Evolutionary conservation across 2,113 vertebrate genomes (phyloP).

Genomic region (Onychostoma macrolepis): DNA sequence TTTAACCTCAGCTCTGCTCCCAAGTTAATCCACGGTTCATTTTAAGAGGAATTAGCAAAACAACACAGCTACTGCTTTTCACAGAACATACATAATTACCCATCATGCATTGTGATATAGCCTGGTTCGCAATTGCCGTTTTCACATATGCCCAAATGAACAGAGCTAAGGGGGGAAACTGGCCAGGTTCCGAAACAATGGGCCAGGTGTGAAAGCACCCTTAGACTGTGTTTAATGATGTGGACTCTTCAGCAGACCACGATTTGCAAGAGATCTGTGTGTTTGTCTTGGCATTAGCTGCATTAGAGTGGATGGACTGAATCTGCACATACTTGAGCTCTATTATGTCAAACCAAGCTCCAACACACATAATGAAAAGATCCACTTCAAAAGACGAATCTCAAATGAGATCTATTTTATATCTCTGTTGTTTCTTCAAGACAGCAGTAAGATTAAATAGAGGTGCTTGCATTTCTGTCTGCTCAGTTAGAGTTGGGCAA

Average conservation of each 20-base stretch:
- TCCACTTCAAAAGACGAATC: background rate
- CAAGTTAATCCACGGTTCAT: too few species aligned
- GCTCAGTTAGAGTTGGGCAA: background rate
- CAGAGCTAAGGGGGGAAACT: too few species aligned
- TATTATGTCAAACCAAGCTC: background rate
- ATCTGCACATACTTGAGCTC: background rate
- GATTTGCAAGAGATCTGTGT: constrained; percentile 12
- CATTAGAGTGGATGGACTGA: background rate
- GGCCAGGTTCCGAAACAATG: too few species aligned
- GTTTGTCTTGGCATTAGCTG: background rate
- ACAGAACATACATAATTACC: too few species aligned
- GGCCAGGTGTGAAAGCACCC: too few species aligned
- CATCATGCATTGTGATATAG: too few species aligned
- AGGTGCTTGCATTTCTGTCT: background rate
- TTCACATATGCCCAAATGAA: too few species aligned
- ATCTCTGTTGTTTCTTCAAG: background rate
- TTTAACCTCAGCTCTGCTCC: too few species aligned
- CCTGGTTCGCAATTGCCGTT: too few species aligned
- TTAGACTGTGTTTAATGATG: background rate
- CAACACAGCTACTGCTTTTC: too few species aligned
- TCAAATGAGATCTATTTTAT: background rate
- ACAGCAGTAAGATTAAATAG: background rate
- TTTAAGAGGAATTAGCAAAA: too few species aligned
- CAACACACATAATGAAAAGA: background rate
- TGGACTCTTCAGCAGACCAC: background rate